A percentile compares a stretch with the other conserved stretches of the same genome.
These are phyloP conservation scores for Notolabrus celidotus DNA, from an alignment of 2,797 vertebrate genomes.

Conservation along the genomic window DNA sequence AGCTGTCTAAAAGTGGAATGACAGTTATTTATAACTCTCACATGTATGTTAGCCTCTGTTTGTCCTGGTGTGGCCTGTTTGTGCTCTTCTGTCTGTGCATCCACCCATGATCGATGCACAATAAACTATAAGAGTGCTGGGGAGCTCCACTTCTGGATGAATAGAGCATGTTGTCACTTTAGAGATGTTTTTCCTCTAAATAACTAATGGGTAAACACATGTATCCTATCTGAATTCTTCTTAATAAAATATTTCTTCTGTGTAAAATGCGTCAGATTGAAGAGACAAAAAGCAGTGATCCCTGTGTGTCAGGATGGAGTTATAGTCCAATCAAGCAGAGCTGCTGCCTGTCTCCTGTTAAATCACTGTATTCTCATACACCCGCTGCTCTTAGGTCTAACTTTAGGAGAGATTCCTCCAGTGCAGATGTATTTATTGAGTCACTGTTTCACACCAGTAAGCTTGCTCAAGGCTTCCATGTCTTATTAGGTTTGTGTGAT, in stretches of 20 bases:
- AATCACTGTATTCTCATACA: constrained; percentile 4
- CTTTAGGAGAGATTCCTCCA: not conserved
- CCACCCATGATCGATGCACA: constrained; percentile 24
- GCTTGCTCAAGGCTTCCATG: constrained; percentile 30
- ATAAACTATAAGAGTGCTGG: constrained; percentile 14
- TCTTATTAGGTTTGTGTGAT: constrained; percentile 53
- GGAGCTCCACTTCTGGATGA: constrained; percentile 27
- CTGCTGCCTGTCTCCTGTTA: constrained; percentile 6
- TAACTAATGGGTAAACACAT: constrained; percentile 65
- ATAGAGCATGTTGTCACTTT: constrained; percentile 35
- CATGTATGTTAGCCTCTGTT: constrained; percentile 24
- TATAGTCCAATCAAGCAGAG: constrained; percentile 16
- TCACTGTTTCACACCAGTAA: constrained; percentile 21
- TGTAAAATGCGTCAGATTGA: constrained; percentile 27
- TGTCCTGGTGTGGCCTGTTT: constrained; percentile 21
- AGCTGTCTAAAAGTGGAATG: constrained; percentile 31
- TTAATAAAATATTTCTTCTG: not conserved
- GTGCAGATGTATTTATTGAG: constrained; percentile 25
- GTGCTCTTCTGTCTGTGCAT: constrained; percentile 17
- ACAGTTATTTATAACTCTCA: constrained; percentile 27
- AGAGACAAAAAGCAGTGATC: constrained; percentile 29
- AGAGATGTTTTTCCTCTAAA: constrained; percentile 70
- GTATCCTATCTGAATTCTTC: constrained; percentile 1
- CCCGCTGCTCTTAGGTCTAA: constrained; percentile 9
- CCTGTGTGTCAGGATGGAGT: constrained; percentile 12